These are phyloP conservation scores for Anguilla marmorata DNA, from an alignment of 2,797 vertebrate species.

Conservation along the genomic window DNA sequence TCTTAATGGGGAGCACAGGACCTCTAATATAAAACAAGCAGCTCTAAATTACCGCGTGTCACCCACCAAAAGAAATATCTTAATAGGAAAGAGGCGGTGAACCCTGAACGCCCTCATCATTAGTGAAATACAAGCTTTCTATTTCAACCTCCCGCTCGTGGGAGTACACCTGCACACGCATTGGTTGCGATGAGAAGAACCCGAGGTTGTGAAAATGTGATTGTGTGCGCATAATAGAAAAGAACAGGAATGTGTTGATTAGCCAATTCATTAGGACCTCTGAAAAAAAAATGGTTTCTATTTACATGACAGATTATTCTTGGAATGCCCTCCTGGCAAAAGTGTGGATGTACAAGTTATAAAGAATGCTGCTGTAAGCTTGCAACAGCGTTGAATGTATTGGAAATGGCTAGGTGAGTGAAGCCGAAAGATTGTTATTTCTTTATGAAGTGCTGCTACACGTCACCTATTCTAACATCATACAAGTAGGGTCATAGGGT, in stretches of 20 bases:
- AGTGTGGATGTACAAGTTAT: background rate
- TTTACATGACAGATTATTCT: slow-evolving; percentile 24
- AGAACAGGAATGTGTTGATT: slow-evolving; percentile 23
- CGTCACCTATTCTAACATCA: background rate
- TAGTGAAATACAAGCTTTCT: slow-evolving; percentile 21
- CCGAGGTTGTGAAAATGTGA: slow-evolving; percentile 1
- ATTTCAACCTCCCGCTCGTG: slow-evolving; percentile 17
- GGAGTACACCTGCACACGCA: slow-evolving; percentile 13
- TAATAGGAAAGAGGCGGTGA: background rate
- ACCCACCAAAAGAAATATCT: background rate
- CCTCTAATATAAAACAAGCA: background rate
- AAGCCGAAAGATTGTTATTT: background rate
- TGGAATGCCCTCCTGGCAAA: background rate
- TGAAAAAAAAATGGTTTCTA: background rate
- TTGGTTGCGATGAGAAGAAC: slow-evolving; percentile 6
- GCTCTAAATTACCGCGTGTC: slow-evolving; percentile 24
- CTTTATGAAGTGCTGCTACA: background rate
- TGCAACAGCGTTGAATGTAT: background rate
- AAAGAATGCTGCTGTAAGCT: background rate
- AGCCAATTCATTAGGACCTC: slow-evolving; percentile 18
- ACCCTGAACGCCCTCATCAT: slow-evolving; percentile 26
- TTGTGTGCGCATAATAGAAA: background rate
- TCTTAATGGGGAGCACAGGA: slow-evolving; percentile 16
- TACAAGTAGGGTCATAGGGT: background rate
- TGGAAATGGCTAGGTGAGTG: background rate